phyloP scores from a whole-genome alignment of 2,797 vertebrate genomes.

The Glyptemys insculpta region DNA sequence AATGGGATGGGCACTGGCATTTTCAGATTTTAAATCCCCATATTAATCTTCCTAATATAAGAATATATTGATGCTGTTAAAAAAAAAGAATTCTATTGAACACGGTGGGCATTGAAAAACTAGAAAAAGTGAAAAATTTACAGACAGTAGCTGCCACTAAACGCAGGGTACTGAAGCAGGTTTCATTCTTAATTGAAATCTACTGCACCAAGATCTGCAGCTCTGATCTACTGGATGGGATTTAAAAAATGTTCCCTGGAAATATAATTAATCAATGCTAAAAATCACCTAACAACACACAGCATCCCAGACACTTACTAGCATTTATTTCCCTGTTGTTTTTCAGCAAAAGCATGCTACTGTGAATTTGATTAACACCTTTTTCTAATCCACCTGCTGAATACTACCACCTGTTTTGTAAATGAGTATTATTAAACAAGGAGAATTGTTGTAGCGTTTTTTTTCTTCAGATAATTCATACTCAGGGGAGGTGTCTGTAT shows the following conservation, averaged over 20 bases:
- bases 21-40: not conserved
- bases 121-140: not conserved
- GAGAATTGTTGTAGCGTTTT: conserved; percentile 7
- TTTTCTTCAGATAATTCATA: conserved; percentile 44
- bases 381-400: conserved; percentile 47
- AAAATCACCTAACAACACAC: conserved; percentile 5
- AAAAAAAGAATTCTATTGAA: not conserved
- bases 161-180: not conserved
- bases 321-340: not conserved
- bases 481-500: not conserved
- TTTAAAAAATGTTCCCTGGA: conserved; percentile 6
- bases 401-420: conserved; percentile 37
- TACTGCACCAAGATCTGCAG: not conserved
- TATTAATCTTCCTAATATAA: not conserved
- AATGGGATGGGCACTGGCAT: not conserved
- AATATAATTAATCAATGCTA: conserved; percentile 22
- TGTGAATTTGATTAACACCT: conserved; percentile 40
- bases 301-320: not conserved
- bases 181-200: not conserved
- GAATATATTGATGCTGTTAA: not conserved
- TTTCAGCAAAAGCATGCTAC: conserved; percentile 13
- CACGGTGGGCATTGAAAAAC: not conserved
- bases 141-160: not conserved
- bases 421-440: conserved; percentile 27
- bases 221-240: not conserved